Conservation (phyloP, 2,113 vertebrate genomes). For the Cyprinodon tularosa region DNA sequence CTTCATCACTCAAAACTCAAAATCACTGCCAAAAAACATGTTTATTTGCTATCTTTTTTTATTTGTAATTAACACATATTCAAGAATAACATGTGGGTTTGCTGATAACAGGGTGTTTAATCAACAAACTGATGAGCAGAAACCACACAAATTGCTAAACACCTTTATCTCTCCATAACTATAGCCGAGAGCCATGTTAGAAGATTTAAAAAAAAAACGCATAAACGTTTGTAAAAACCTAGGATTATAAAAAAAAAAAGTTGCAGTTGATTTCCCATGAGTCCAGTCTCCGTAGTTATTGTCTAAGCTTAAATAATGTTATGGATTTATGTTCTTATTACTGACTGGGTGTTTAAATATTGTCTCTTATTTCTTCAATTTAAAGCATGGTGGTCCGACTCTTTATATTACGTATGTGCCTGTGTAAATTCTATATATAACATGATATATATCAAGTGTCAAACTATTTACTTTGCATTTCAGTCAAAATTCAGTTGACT, state of each 20-base stretch:
- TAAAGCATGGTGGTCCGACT: not conserved
- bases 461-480: too few species aligned
- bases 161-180: conserved; percentile 1
- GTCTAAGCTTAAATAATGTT: not conserved
- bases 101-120: conserved; percentile 13
- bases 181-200: not conserved
- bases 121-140: conserved; percentile 2
- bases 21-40: conserved; percentile 4
- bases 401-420: too few species aligned
- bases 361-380: not conserved
- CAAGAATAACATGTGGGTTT: conserved; percentile 1
- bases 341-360: not conserved
- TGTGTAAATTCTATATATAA: too few species aligned
- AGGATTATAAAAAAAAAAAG: conserved; percentile 3
- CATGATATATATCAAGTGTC: too few species aligned
- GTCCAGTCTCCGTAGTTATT: not conserved
- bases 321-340: not conserved
- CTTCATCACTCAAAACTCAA: conserved; percentile 1
- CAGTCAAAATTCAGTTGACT: too few species aligned
- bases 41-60: conserved; percentile 5
- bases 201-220: not conserved
- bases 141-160: conserved; percentile 8
- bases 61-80: conserved; percentile 30
- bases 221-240: not conserved
- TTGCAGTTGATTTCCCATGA: not conserved